Evolutionary conservation across 2,888 invertebrate genomes (phyloP).

Genomic region (Schrankia costaestrigalis): DNA sequence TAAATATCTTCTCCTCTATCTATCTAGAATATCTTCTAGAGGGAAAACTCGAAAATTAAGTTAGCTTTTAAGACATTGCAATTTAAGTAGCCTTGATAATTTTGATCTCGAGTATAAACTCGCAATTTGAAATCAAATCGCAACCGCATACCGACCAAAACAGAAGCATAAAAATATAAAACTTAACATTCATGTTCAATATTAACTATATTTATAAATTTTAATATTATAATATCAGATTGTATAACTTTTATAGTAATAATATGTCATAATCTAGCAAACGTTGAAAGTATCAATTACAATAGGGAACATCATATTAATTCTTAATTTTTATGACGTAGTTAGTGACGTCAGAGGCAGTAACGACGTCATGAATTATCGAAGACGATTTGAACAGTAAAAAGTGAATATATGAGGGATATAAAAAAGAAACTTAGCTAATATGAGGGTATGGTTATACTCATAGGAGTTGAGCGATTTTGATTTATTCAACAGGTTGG

Average conservation of each 20-base stretch:
- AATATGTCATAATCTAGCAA: conserved; percentile 30
- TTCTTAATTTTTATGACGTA: conserved; percentile 27
- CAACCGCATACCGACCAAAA: too few species aligned
- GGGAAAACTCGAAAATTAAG: too few species aligned
- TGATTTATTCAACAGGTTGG: not conserved
- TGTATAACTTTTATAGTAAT: conserved; percentile 24
- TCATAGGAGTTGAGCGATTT: conserved; percentile 7
- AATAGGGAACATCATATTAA: conserved; percentile 25
- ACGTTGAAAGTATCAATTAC: conserved; percentile 29
- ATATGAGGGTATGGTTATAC: conserved; percentile 25
- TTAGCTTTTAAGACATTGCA: too few species aligned
- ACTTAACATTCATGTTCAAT: too few species aligned
- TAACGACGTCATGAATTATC: conserved; percentile 27
- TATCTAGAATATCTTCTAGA: too few species aligned
- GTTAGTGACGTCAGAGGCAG: conserved; percentile 21
- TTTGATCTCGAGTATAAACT: too few species aligned
- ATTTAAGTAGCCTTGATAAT: too few species aligned
- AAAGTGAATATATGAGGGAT: conserved; percentile 45
- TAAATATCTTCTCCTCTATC: too few species aligned
- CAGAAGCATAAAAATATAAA: too few species aligned
- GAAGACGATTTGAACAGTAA: conserved; percentile 40
- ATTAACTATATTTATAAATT: conserved; percentile 23
- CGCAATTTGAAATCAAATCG: too few species aligned
- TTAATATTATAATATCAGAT: conserved; percentile 22
- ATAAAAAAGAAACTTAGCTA: conserved; percentile 49